A percentile compares a stretch with the other conserved stretches of the same genome.
Conservation (phyloP, 2,113 vertebrate genomes). For the Phoenicopterus ruber region DNA sequence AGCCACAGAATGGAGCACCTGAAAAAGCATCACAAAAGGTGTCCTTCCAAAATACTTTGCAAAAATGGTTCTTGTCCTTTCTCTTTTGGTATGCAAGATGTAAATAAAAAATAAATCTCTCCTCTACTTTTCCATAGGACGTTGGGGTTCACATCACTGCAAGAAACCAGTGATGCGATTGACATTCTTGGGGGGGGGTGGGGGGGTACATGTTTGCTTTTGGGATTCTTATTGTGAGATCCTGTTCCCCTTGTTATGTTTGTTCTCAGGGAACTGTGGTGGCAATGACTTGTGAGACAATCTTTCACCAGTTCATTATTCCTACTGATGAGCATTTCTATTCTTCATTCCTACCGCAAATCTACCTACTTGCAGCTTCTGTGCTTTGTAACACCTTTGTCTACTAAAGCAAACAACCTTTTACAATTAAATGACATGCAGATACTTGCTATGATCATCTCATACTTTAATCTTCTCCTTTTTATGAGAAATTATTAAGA, state of each 20-base stretch:
- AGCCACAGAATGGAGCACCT: not conserved
- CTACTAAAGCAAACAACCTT: not conserved
- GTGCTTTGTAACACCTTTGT: not conserved
- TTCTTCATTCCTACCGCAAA: not conserved
- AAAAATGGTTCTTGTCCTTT: not conserved
- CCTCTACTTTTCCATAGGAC: not conserved
- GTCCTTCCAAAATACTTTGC: not conserved
- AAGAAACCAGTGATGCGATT: fast-evolving
- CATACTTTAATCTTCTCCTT: not conserved
- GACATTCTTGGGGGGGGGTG: not conserved
- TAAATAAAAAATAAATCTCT: not conserved
- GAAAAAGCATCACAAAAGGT: not conserved
- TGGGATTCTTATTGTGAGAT: not conserved
- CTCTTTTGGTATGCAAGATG: not conserved
- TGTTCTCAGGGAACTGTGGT: not conserved
- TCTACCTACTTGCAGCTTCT: not conserved
- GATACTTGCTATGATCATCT: not conserved
- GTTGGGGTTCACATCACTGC: not conserved
- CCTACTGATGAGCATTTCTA: not conserved
- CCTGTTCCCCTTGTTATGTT: not conserved
- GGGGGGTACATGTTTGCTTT: not conserved
- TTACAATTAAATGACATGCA: not conserved
- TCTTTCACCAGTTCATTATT: not conserved
- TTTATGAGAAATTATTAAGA: not conserved
- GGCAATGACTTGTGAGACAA: not conserved